phyloP scores from a whole-genome alignment of 2,113 vertebrate species.

The Marmota flaviventris region DNA sequence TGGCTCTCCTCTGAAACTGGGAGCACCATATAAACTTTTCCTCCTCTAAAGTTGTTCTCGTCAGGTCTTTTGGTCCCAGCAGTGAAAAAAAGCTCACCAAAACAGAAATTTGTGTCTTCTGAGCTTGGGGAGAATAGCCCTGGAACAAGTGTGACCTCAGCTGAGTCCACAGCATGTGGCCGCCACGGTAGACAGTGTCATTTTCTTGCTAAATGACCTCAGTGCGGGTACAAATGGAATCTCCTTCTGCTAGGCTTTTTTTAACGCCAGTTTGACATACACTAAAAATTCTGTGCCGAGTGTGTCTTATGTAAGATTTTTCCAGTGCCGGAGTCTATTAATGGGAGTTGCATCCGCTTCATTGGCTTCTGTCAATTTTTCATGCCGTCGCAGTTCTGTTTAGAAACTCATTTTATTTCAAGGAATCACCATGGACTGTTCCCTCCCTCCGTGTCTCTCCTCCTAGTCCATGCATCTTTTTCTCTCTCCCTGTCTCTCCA shows the following conservation, averaged over 20 bases:
- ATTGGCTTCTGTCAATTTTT: background rate
- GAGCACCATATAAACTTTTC: too few relatives aligned
- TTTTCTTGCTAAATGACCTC: background rate
- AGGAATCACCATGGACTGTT: background rate
- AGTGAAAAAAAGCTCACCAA: too few relatives aligned
- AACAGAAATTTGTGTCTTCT: background rate
- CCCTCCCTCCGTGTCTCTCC: background rate
- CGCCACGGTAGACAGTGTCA: rapidly evolving
- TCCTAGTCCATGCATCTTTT: background rate
- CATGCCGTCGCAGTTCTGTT: background rate
- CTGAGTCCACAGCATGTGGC: background rate
- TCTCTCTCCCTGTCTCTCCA: background rate
- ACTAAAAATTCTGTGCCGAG: background rate
- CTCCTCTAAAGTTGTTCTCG: too few relatives aligned
- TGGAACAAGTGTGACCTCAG: background rate
- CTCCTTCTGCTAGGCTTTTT: background rate
- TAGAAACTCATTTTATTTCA: conserved; percentile 13
- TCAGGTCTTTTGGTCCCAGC: too few relatives aligned
- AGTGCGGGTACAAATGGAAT: background rate
- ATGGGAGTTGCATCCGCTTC: background rate
- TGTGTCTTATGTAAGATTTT: background rate
- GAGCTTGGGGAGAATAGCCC: background rate
- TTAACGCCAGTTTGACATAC: background rate
- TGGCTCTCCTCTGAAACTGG: too few relatives aligned
- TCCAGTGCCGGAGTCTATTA: background rate